Evolutionary conservation across 2,888 invertebrate species (phyloP).

Genomic region (Mesoligia furuncula): DNA sequence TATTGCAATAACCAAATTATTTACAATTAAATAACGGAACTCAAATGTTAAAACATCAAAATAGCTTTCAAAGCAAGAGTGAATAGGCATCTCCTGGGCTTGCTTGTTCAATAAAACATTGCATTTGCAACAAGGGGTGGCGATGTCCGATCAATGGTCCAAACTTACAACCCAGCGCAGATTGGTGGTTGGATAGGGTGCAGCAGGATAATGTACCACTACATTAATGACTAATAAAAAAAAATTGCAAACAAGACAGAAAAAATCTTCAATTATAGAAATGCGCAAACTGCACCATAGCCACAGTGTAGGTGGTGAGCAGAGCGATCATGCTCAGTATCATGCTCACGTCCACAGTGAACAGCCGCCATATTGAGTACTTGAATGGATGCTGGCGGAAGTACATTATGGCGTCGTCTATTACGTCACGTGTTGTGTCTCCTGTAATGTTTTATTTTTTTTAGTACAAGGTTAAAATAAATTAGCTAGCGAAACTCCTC

Average conservation of each 20-base stretch:
- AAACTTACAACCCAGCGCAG: too few relatives aligned
- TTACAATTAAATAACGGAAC: background rate
- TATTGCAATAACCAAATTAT: background rate
- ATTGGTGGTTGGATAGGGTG: too few relatives aligned
- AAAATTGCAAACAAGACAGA: background rate
- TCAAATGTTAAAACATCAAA: too few relatives aligned
- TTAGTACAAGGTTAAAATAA: background rate
- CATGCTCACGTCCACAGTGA: conserved; percentile 14
- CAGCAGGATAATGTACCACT: too few relatives aligned
- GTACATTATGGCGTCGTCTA: conserved; percentile 7
- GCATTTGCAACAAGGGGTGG: background rate
- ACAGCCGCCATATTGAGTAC: conserved; percentile 36
- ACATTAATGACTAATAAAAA: background rate
- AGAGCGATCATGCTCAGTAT: conserved; percentile 15
- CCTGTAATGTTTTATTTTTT: conserved; percentile 16
- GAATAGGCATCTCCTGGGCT: too few relatives aligned
- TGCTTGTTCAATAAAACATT: background rate
- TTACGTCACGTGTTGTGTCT: background rate
- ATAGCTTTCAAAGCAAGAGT: too few relatives aligned
- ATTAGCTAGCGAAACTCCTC: too few relatives aligned
- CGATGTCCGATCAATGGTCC: too few relatives aligned
- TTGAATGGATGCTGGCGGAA: conserved; percentile 26
- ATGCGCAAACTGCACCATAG: conserved; percentile 41
- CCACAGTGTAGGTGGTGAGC: conserved; percentile 11
- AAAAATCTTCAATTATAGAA: conserved; percentile 6